Conservation (phyloP, 92 coral and sea anemone species). For the Porites evermanni region DNA sequence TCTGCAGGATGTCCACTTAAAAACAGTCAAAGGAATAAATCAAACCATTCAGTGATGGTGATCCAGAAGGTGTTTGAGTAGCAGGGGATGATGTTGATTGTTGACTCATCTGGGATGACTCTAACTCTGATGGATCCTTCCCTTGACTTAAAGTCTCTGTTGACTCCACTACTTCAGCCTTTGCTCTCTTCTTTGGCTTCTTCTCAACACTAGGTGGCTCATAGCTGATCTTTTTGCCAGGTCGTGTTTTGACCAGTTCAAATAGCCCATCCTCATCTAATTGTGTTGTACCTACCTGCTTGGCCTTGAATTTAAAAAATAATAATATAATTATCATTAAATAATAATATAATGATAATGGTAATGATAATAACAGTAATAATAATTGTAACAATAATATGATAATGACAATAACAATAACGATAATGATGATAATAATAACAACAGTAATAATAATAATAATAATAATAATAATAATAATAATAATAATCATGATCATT, state of each 20-base stretch:
- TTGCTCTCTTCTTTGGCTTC: conserved; percentile 35
- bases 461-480: no score
- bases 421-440: no score
- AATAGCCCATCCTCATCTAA: conserved; percentile 88
- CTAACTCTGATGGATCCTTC: conserved; percentile 20
- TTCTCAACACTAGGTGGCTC: conserved; percentile 53
- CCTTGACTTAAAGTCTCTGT: conserved; percentile 23
- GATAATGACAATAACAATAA: no score
- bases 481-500: no score
- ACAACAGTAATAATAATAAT: no score
- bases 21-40: not conserved
- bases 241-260: conserved; percentile 70
- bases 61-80: conserved; percentile 66
- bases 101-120: conserved; percentile 34
- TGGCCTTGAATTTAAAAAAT: conserved; percentile 56
- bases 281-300: conserved; percentile 76
- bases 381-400: no score
- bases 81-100: conserved; percentile 60
- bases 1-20: not conserved
- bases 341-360: no score
- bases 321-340: no score
- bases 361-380: no score
- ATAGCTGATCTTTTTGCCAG: conserved; percentile 72
- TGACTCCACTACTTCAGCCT: not conserved
- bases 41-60: conserved; percentile 64